phyloP scores from a whole-genome alignment of 2,797 vertebrate genomes.

The Natrix natrix region DNA sequence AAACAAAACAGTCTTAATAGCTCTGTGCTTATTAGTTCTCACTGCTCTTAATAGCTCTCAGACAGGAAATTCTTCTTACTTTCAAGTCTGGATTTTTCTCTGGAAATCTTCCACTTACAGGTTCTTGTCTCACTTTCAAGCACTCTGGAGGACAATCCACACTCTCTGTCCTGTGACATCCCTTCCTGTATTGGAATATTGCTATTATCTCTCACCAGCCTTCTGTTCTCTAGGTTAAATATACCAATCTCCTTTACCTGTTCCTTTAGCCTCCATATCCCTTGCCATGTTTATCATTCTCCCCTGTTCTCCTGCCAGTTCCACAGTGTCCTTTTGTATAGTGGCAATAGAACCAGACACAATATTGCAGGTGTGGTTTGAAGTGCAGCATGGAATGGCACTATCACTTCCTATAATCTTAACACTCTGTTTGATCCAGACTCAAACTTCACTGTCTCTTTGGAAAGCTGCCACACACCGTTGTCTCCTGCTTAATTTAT shows the following conservation, averaged over 20 bases:
- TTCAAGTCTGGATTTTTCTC: background rate
- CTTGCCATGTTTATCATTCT: background rate
- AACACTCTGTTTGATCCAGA: background rate
- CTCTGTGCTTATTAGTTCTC: background rate
- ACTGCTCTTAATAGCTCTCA: background rate
- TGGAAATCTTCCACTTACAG: background rate
- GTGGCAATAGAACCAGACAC: background rate
- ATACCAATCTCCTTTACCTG: background rate
- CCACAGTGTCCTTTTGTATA: background rate
- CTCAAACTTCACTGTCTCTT: background rate
- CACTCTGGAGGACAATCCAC: background rate
- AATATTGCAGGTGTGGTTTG: background rate
- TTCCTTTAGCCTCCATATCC: background rate
- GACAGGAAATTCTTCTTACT: background rate
- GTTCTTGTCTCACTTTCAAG: background rate
- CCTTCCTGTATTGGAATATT: background rate
- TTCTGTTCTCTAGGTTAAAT: background rate
- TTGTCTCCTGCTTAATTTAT: background rate
- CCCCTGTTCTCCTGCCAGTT: background rate
- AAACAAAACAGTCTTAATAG: background rate
- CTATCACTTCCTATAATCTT: background rate
- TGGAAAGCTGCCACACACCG: background rate
- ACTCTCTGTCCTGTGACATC: background rate
- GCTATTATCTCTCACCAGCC: background rate
- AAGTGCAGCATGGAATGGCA: background rate